Conservation (phyloP, 2,888 invertebrate species). For the Alitta virens region DNA sequence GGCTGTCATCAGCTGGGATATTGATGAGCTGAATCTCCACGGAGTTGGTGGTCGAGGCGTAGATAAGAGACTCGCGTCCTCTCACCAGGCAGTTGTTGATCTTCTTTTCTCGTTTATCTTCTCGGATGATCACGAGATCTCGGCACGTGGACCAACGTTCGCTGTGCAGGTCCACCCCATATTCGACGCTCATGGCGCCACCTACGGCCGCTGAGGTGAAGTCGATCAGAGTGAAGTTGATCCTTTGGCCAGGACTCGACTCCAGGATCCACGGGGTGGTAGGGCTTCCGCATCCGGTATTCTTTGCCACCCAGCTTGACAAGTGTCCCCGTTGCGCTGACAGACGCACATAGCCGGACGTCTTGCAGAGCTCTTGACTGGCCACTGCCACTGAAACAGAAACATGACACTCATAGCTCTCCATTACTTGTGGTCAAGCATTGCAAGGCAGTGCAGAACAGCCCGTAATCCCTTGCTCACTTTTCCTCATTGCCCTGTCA, state of each 20-base stretch:
- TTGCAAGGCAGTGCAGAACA: too few relatives aligned
- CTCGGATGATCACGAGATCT: not conserved
- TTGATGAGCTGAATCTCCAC: not conserved
- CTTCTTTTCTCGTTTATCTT: not conserved
- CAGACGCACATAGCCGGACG: not conserved
- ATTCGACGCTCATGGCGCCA: not conserved
- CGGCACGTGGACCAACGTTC: not conserved
- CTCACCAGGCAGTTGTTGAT: not conserved
- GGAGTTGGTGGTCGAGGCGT: not conserved
- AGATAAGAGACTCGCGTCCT: not conserved
- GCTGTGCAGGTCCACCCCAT: not conserved
- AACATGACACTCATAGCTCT: too few relatives aligned
- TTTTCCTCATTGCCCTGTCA: too few relatives aligned
- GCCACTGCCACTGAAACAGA: not conserved
- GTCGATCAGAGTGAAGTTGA: not conserved
- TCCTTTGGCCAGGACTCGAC: not conserved
- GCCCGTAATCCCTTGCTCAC: too few relatives aligned
- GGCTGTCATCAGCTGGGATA: not conserved
- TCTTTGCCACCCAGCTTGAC: not conserved
- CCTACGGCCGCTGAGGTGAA: not conserved
- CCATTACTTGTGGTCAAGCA: too few relatives aligned
- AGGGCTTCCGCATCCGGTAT: not conserved
- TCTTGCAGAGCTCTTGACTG: not conserved
- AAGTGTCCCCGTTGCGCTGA: not conserved
- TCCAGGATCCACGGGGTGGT: not conserved